These are phyloP conservation scores for Austrofundulus limnaeus DNA, from an alignment of 2,113 vertebrate species.

Conservation along the genomic window DNA sequence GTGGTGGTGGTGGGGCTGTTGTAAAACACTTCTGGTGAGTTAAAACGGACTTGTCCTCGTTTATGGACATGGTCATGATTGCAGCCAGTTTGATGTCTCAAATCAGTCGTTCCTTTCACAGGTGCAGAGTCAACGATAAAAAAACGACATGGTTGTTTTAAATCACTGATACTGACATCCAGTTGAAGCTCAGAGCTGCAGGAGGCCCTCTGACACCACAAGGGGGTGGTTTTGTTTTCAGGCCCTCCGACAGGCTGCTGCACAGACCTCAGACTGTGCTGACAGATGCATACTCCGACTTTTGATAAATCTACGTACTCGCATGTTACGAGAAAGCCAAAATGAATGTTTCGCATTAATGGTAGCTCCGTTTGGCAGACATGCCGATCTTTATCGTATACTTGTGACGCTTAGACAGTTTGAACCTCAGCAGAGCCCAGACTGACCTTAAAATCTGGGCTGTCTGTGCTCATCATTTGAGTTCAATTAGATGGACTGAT, in stretches of 20 bases:
- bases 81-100: not conserved
- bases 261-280: slow-evolving; percentile 13
- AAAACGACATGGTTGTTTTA: not conserved
- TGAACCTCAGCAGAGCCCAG: slow-evolving; percentile 32
- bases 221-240: slow-evolving; percentile 43
- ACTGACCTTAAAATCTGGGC: slow-evolving; percentile 28
- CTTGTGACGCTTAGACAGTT: slow-evolving; percentile 31
- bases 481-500: slow-evolving; percentile 55
- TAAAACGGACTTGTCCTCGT: too few species aligned
- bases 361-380: slow-evolving; percentile 48
- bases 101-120: not conserved
- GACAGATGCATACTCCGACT: slow-evolving; percentile 11
- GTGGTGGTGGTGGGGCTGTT: not conserved
- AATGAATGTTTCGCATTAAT: slow-evolving; percentile 55
- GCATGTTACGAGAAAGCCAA: slow-evolving; percentile 46
- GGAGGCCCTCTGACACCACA: slow-evolving; percentile 58
- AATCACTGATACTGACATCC: not conserved
- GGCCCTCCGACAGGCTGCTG: slow-evolving; percentile 22
- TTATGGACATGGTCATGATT: too few species aligned
- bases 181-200: slow-evolving; percentile 47
- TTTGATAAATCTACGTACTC: slow-evolving; percentile 32
- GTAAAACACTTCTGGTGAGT: not conserved
- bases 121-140: not conserved
- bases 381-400: slow-evolving; percentile 30
- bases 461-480: slow-evolving; percentile 31